Evolutionary conservation across 37 sponge, comb jelly and placozoan species (phyloP).

Genomic region (Chondrilla cf. caribensis): DNA sequence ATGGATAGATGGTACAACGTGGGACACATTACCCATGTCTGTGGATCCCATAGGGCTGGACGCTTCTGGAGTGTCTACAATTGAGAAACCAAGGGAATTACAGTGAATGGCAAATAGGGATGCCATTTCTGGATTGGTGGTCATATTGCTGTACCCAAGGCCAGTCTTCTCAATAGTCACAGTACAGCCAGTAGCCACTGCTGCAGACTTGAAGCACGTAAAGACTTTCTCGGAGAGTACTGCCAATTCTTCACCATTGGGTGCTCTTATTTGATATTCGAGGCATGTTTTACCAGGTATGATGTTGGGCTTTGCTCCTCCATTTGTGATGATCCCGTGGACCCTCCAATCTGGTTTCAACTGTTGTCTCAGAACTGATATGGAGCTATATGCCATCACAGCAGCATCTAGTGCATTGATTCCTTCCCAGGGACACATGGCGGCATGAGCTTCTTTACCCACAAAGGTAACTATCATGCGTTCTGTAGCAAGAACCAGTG

Average conservation of each 20-base stretch:
- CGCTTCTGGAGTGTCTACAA: background rate
- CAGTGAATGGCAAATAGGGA: conserved; percentile 33
- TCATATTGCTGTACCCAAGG: conserved; percentile 26
- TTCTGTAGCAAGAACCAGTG: too few species aligned
- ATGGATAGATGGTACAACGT: conserved; percentile 81
- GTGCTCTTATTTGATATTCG: conserved; percentile 59
- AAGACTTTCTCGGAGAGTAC: conserved; percentile 33
- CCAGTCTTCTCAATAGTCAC: conserved; percentile 27
- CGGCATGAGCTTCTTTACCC: conserved; percentile 84
- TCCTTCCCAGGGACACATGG: conserved; percentile 83
- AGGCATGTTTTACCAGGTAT: conserved; percentile 63
- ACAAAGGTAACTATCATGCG: conserved; percentile 22
- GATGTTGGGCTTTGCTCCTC: conserved; percentile 61
- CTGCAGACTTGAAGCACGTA: conserved; percentile 75
- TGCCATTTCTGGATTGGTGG: conserved; percentile 42
- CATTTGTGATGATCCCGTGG: conserved; percentile 72
- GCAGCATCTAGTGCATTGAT: conserved; percentile 90
- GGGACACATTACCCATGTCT: conserved; percentile 84
- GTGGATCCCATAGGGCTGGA: conserved; percentile 37
- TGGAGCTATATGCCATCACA: conserved; percentile 70
- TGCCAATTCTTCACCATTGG: conserved; percentile 28
- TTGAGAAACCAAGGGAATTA: background rate
- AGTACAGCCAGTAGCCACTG: conserved; percentile 69
- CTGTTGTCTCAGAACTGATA: conserved; percentile 83
- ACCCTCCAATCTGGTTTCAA: conserved; percentile 74